Evolutionary conservation across 2,888 invertebrate species (phyloP), one percentile per base, ranked within the genome.

Genomic region (Agrotis ipsilon): DNA sequence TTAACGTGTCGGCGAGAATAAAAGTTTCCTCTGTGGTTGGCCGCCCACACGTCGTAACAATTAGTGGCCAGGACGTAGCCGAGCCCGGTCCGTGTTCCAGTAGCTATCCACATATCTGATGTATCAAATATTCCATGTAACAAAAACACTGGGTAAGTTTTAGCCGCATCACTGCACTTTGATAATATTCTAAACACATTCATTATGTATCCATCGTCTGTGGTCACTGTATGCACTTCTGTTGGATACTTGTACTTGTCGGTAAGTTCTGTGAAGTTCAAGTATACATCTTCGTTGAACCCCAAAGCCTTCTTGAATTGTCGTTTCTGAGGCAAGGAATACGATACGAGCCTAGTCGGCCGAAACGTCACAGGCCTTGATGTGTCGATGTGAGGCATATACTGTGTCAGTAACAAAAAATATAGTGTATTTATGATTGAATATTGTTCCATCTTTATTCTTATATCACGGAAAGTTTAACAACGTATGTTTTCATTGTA

Each of bases 1-100:
- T 87, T 91, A 0, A 90, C 85, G 82, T 98, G 98, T n/a, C 89
- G 91, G 54, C 96, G 92, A 3, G 97, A 96, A 88, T 97, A 97
- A 18, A 92, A 93, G 84, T 97, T 97, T 13, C 98, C 98, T 76
- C 98, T 94, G 21, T 94, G 93, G 76, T 94, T 94, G 2, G 84
- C 89, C 0, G 89, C 88, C 94, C 94, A 94, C 0, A 94, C 90
- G 62, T 97, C 97, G 80, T 96, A 97, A 24, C 97, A 97, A 27
- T 92, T 92, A 57, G 95, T 94, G 1, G 97, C 96, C 57, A 97
- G 87, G 4, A 91, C 79, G 60, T 91, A 91, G 0, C 90, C 93
- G 0, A 94, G 69, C 0, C 93, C 93, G 6, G 75, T 77, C 3
- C 89, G 78, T 9, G 82, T 81, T 16, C 92, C 94, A 24, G 92